These are phyloP conservation scores for Athalia cordata DNA, from an alignment of 2,888 invertebrate species.

Conservation along the genomic window DNA sequence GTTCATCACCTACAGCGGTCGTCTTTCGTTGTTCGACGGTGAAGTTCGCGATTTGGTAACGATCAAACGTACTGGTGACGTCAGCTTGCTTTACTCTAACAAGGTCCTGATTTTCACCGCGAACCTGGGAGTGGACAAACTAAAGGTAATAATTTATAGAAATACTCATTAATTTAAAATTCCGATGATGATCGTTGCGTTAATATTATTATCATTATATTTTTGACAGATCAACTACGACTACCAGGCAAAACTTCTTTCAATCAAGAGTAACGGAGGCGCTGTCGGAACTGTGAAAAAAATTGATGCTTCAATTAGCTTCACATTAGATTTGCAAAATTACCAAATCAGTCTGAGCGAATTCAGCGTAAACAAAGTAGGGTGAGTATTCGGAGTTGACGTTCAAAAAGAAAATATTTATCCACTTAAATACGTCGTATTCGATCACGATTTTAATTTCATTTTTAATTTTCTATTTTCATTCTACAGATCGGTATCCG, in stretches of 20 bases:
- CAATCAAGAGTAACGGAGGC: not conserved
- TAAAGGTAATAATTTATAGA: constrained; percentile 56
- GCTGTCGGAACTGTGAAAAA: not conserved
- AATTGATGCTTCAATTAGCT: not conserved
- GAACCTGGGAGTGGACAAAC: constrained; percentile 56
- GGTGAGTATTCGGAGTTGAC: constrained; percentile 1
- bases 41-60: constrained; percentile 59
- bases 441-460: not conserved
- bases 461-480: not conserved
- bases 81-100: constrained; percentile 51
- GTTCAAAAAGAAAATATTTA: not conserved
- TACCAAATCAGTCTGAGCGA: not conserved
- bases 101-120: constrained; percentile 52
- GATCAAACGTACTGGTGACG: constrained; percentile 55
- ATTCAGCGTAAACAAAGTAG: constrained; percentile 1
- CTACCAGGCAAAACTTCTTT: constrained; percentile 24
- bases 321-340: not conserved
- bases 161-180: not conserved
- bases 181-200: not conserved
- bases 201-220: not conserved
- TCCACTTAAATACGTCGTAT: too few relatives aligned
- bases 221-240: constrained; percentile 2
- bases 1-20: constrained; percentile 37
- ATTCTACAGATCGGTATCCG: not conserved
- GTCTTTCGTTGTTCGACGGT: constrained; percentile 28